Percentiles rank a stretch among this genome's conserved stretches.
Conservation (phyloP, 2,888 invertebrate species). For the Nomada ferruginata region DNA sequence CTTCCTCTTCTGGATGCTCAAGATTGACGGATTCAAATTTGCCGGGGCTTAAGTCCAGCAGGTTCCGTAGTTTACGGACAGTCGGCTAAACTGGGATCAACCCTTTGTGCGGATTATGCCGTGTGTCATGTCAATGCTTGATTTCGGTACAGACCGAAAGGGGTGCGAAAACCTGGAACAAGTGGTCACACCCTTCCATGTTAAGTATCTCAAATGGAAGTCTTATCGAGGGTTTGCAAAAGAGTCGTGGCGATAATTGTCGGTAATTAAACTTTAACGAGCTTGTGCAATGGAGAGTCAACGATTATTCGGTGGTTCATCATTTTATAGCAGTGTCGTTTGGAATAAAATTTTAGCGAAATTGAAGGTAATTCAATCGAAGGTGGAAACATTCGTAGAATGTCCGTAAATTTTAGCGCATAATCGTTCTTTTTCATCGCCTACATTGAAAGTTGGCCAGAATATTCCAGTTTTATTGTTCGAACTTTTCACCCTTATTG, state of each 20-base stretch:
- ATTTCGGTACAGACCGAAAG: slow-evolving; percentile 65
- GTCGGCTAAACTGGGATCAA: slow-evolving; percentile 82
- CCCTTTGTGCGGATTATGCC: slow-evolving; percentile 82
- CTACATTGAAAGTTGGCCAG: not conserved
- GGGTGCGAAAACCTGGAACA: slow-evolving; percentile 66
- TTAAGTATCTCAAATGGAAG: slow-evolving; percentile 26
- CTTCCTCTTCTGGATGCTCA: slow-evolving; percentile 58
- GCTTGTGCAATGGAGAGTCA: not conserved
- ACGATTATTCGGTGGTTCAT: too few relatives aligned
- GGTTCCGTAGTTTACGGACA: slow-evolving; percentile 70
- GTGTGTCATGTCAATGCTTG: slow-evolving; percentile 80
- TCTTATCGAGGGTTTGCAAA: slow-evolving; percentile 2
- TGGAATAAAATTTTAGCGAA: not conserved
- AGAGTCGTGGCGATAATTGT: slow-evolving; percentile 1
- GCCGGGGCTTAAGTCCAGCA: slow-evolving; percentile 68
- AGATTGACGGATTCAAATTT: slow-evolving; percentile 76
- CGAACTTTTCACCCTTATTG: slow-evolving; percentile 36
- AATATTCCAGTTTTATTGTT: slow-evolving; percentile 61
- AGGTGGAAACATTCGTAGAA: slow-evolving; percentile 3
- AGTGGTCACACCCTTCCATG: slow-evolving; percentile 42
- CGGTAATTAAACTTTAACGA: slow-evolving; percentile 30
- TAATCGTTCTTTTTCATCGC: not conserved
- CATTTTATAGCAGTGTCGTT: not conserved
- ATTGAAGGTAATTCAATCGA: not conserved
- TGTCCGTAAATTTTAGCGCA: not conserved